Evolutionary conservation across 2,113 vertebrate species (phyloP).

Genomic region (Probosciger aterrimus): DNA sequence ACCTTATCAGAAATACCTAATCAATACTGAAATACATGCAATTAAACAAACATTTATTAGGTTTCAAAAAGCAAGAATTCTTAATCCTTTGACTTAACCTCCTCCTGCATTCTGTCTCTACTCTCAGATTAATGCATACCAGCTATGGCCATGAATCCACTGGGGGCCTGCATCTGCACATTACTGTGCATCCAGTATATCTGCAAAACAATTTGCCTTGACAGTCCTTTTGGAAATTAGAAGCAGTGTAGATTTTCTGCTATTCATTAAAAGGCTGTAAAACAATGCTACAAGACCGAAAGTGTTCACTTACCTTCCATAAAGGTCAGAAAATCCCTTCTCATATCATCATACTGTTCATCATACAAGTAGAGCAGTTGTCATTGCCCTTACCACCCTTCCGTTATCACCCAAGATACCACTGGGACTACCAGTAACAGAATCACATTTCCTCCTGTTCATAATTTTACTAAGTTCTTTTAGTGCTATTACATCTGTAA

Average conservation of each 20-base stretch:
- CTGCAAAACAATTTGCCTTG: not conserved
- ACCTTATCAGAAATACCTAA: not conserved
- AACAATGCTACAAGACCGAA: not conserved
- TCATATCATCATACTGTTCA: not conserved
- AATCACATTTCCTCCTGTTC: not conserved
- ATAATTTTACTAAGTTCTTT: not conserved
- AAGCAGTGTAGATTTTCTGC: not conserved
- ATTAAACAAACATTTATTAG: not conserved
- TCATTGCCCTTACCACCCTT: not conserved
- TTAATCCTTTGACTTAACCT: not conserved
- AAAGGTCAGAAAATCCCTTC: not conserved
- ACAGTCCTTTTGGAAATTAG: not conserved
- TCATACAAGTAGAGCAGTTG: not conserved
- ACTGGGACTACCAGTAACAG: not conserved
- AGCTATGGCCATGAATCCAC: not conserved
- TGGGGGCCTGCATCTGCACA: not conserved
- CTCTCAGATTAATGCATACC: not conserved
- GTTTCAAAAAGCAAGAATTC: not conserved
- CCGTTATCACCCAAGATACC: not conserved
- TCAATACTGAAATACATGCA: not conserved
- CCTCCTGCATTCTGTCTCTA: not conserved
- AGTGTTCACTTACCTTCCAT: not conserved
- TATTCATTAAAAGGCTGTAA: not conserved
- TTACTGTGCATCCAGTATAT: not conserved
- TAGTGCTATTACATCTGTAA: not conserved